Conservation (phyloP, 2,888 invertebrate genomes). For the Exocentrus adspersus region DNA sequence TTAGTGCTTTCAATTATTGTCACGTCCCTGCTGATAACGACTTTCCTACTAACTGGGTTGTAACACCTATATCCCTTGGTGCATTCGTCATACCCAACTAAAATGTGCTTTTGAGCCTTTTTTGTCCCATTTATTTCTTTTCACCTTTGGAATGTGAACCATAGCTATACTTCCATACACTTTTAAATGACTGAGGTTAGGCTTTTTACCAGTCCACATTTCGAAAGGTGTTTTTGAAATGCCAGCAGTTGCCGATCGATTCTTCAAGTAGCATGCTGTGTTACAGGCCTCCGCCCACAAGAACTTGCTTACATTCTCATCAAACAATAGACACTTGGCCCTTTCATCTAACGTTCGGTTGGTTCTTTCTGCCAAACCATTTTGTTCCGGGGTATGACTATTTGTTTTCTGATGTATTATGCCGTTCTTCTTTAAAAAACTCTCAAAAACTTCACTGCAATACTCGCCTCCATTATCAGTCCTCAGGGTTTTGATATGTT, state of each 20-base stretch:
- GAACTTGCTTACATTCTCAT: constrained; percentile 28
- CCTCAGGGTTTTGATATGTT: constrained; percentile 47
- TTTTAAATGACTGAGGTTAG: constrained; percentile 44
- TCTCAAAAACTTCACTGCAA: constrained; percentile 28
- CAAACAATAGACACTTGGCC: constrained; percentile 37
- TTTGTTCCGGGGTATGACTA: constrained; percentile 49
- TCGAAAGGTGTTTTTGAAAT: constrained; percentile 32
- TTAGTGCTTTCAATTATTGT: constrained; percentile 27
- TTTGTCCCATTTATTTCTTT: constrained; percentile 42
- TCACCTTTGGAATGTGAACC: constrained; percentile 42
- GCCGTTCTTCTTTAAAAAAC: constrained; percentile 34
- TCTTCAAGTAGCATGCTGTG: constrained; percentile 32
- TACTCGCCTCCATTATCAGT: constrained; percentile 48
- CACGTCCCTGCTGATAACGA: constrained; percentile 30
- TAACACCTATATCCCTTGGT: constrained; percentile 45
- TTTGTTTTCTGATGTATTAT: constrained; percentile 48
- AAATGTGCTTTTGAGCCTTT: constrained; percentile 41
- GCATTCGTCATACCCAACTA: constrained; percentile 45
- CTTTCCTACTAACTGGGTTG: constrained; percentile 27
- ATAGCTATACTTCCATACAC: constrained; percentile 38
- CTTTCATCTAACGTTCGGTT: constrained; percentile 44
- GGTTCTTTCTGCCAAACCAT: constrained; percentile 46
- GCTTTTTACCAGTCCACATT: constrained; percentile 31
- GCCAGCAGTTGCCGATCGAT: constrained; percentile 27
- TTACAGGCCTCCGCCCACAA: constrained; percentile 39